Evolutionary conservation across 1,140 invertebrate genomes (phyloP).

Genomic region (Bombus superbus): DNA sequence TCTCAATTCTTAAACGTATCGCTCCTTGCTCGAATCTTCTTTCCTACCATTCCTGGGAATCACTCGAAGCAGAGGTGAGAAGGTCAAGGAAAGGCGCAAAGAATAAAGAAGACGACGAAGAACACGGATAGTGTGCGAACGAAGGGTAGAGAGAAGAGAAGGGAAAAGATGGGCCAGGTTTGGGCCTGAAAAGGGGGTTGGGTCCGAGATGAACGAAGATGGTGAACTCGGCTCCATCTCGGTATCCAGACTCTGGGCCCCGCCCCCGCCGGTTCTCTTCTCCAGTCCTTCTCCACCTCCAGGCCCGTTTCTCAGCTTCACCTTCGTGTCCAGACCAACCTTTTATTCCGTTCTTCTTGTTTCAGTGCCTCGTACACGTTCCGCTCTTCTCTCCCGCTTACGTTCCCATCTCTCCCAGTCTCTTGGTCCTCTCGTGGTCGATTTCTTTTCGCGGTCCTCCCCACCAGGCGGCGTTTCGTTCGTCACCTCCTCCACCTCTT

Average conservation of each 20-base stretch:
- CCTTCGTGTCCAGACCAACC: conserved; percentile 70
- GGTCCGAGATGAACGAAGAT: conserved; percentile 79
- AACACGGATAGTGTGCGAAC: conserved; percentile 50
- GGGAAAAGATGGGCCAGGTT: conserved; percentile 72
- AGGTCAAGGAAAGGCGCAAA: conserved; percentile 53
- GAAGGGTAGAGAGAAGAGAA: conserved; percentile 41
- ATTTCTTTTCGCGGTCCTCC: conserved; percentile 43
- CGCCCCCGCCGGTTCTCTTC: conserved; percentile 75
- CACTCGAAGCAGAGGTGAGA: conserved; percentile 39
- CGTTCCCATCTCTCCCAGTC: not conserved
- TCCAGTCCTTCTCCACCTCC: conserved; percentile 75
- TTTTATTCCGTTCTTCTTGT: conserved; percentile 73
- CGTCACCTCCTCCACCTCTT: conserved; percentile 49
- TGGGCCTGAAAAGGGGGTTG: conserved; percentile 74
- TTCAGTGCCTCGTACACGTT: conserved; percentile 59
- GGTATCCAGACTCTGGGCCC: conserved; percentile 76
- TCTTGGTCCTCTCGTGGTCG: conserved; percentile 14
- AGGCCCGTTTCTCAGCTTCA: conserved; percentile 55
- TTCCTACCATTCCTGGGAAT: not conserved
- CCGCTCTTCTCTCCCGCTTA: conserved; percentile 47
- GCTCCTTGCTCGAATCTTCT: not conserved
- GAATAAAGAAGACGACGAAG: conserved; percentile 7
- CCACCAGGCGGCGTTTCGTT: conserved; percentile 25
- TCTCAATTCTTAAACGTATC: not conserved
- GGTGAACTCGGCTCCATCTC: conserved; percentile 78